A percentile compares a stretch with the other conserved stretches of the same genome.
Evolutionary conservation across 1,140 invertebrate species (phyloP).

Genomic region (Trichonephila inaurata): DNA sequence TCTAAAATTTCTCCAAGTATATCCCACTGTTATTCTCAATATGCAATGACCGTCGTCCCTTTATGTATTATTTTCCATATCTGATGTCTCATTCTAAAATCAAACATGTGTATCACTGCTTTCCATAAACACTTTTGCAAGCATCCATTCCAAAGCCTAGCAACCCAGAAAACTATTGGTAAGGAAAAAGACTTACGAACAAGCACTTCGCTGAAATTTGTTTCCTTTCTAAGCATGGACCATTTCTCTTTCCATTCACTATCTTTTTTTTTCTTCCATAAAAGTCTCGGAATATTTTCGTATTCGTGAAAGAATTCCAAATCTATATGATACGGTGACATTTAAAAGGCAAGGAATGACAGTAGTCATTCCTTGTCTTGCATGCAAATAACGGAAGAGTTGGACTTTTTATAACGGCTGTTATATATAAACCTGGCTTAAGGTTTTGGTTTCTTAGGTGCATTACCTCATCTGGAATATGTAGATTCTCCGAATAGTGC

Average conservation of each 20-base stretch:
- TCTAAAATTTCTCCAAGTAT: too few relatives aligned
- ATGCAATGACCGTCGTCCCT: too few relatives aligned
- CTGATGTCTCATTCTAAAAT: neutral
- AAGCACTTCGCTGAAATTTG: neutral
- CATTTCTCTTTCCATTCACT: neutral
- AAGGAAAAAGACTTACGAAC: neutral
- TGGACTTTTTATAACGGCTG: neutral
- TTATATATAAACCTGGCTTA: neutral
- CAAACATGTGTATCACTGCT: neutral
- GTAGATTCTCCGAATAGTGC: neutral
- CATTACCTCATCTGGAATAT: neutral
- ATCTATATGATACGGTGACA: neutral
- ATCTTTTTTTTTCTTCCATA: neutral
- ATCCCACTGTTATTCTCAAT: too few relatives aligned
- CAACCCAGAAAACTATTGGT: neutral
- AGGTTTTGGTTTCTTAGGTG: neutral
- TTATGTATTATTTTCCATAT: too few relatives aligned
- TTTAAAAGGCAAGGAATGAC: neutral
- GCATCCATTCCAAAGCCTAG: neutral
- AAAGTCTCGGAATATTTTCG: neutral
- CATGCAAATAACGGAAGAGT: neutral
- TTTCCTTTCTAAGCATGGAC: neutral
- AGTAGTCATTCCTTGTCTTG: slow-evolving; percentile 2
- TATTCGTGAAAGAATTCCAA: neutral
- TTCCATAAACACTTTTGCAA: neutral